Evolutionary conservation across 2,888 invertebrate species (phyloP).

Genomic region (Boloria selene): DNA sequence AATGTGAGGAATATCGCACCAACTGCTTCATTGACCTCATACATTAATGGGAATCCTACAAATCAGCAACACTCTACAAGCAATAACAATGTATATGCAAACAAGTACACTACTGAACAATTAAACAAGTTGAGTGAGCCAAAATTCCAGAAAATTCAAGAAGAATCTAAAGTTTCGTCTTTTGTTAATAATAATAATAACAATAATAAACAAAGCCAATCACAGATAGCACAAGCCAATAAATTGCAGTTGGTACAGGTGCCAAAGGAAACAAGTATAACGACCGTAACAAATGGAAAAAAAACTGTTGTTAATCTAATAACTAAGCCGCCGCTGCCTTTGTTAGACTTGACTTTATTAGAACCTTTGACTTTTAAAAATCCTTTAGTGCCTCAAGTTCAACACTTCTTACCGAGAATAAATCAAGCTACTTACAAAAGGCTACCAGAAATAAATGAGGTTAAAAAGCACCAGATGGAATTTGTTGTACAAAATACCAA

Average conservation of each 20-base stretch:
- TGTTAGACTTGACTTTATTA: conserved; percentile 67
- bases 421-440: conserved; percentile 62
- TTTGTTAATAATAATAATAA: conserved; percentile 26
- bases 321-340: conserved; percentile 63
- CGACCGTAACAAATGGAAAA: conserved; percentile 64
- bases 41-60: conserved; percentile 39
- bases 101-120: conserved; percentile 49
- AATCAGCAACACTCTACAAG: conserved; percentile 56
- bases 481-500: conserved; percentile 59
- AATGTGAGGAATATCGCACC: conserved; percentile 54
- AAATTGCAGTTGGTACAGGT: conserved; percentile 53
- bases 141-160: conserved; percentile 51
- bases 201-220: conserved; percentile 41
- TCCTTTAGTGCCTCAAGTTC: conserved; percentile 75
- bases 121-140: conserved; percentile 49
- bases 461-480: conserved; percentile 60
- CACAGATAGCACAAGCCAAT: conserved; percentile 46
- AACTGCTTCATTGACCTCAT: conserved; percentile 41
- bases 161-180: conserved; percentile 25
- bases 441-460: conserved; percentile 53
- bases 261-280: conserved; percentile 48
- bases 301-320: conserved; percentile 63
- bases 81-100: conserved; percentile 55
- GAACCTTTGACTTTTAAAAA: conserved; percentile 74
- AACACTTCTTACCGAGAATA: conserved; percentile 73